These are phyloP conservation scores for Pristiophorus japonicus DNA, from an alignment of 2,113 vertebrate species.

Conservation along the genomic window DNA sequence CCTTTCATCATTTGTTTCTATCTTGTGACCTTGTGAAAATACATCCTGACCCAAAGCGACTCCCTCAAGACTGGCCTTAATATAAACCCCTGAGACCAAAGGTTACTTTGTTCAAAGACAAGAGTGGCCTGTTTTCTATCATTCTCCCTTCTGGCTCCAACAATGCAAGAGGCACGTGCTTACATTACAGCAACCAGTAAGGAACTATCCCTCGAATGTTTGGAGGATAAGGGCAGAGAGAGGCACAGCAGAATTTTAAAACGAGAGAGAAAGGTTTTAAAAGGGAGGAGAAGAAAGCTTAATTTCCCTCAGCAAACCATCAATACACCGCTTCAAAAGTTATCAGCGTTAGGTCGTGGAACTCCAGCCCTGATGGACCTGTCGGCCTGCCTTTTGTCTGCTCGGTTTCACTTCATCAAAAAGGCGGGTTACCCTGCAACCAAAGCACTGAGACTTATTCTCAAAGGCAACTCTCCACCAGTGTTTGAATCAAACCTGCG, in stretches of 20 bases:
- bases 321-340: background rate
- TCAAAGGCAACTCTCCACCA: background rate
- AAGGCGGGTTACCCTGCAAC: background rate
- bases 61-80: background rate
- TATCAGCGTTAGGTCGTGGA: background rate
- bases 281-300: background rate
- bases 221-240: background rate
- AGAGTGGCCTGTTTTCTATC: background rate
- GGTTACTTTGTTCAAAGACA: too few relatives aligned
- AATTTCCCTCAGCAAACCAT: background rate
- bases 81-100: background rate
- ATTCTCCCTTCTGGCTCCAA: background rate
- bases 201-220: background rate
- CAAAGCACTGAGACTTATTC: background rate
- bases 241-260: background rate
- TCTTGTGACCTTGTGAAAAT: background rate
- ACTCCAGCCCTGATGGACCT: too few relatives aligned
- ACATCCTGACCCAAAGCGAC: background rate
- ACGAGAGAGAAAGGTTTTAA: background rate
- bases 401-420: background rate
- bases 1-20: background rate
- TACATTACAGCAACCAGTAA: background rate
- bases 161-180: background rate
- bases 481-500: background rate
- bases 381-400: too few relatives aligned